phyloP scores from a whole-genome alignment of 1,140 invertebrate genomes.

The Mya arenaria region DNA sequence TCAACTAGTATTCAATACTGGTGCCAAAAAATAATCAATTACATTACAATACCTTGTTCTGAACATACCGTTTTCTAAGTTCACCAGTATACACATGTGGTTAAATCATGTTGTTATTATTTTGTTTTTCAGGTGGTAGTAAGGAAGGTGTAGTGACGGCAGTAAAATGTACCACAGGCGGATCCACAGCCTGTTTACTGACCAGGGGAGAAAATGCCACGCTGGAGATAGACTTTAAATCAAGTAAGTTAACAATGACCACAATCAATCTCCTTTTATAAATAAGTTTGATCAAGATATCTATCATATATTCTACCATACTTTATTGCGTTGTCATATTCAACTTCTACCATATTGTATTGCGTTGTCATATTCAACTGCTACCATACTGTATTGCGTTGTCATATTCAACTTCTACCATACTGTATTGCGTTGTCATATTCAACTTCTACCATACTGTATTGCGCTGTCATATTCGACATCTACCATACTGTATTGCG shows the following conservation, averaged over 20 bases:
- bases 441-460: no score
- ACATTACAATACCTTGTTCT: not conserved
- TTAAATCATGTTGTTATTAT: not conserved
- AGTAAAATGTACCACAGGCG: conserved; percentile 4
- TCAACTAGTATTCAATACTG: not conserved
- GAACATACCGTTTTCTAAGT: not conserved
- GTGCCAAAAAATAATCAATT: not conserved
- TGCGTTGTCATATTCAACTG: no score
- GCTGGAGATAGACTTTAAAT: not conserved
- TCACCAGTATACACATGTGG: not conserved
- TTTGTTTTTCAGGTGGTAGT: conserved; percentile 23
- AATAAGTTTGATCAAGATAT: not conserved
- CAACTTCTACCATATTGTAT: no score
- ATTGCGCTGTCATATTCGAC: no score
- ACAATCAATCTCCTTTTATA: not conserved
- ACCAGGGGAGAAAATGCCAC: not conserved
- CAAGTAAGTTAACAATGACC: not conserved
- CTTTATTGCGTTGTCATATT: no score
- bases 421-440: no score
- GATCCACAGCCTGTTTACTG: not conserved
- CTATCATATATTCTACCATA: no score
- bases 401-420: no score
- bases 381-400: no score
- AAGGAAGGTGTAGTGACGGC: not conserved
- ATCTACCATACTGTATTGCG: not conserved